These are phyloP conservation scores for Salvelinus namaycush DNA, from an alignment of 2,113 vertebrate species.

Conservation along the genomic window DNA sequence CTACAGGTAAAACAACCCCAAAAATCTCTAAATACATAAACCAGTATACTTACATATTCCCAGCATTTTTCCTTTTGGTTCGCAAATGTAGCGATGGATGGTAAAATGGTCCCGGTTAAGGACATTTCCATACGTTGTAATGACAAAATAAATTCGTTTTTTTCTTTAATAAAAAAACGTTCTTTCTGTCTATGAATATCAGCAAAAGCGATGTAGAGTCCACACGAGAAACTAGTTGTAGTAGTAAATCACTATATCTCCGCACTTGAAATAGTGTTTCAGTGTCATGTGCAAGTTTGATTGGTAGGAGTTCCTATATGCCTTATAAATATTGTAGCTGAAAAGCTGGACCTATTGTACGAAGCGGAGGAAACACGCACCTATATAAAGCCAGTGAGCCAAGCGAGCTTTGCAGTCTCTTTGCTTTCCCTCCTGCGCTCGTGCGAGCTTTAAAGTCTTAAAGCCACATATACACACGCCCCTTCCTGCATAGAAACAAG, in stretches of 20 bases:
- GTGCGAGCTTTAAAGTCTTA: conserved; percentile 72
- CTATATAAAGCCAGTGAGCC: conserved; percentile 77
- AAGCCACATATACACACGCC: conserved; percentile 48
- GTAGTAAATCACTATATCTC: conserved; percentile 15
- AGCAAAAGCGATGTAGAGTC: conserved; percentile 23
- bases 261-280: conserved; percentile 37
- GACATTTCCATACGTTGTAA: conserved; percentile 74
- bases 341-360: conserved; percentile 77
- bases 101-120: conserved; percentile 81
- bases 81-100: conserved; percentile 89
- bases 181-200: conserved; percentile 15
- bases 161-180: conserved; percentile 10
- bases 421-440: conserved; percentile 34
- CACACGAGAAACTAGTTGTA: conserved; percentile 24
- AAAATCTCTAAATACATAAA: not conserved
- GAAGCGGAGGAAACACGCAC: conserved; percentile 77
- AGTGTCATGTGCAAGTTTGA: conserved; percentile 52
- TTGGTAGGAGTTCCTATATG: conserved; percentile 51
- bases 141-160: too few relatives aligned
- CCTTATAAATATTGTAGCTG: conserved; percentile 67
- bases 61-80: conserved; percentile 64
- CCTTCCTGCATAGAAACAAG: conserved; percentile 45
- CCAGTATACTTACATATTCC: conserved; percentile 83
- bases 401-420: conserved; percentile 43
- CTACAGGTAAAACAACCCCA: not conserved